phyloP scores from a whole-genome alignment of 1,140 invertebrate species.

The Temnothorax longispinosus region DNA sequence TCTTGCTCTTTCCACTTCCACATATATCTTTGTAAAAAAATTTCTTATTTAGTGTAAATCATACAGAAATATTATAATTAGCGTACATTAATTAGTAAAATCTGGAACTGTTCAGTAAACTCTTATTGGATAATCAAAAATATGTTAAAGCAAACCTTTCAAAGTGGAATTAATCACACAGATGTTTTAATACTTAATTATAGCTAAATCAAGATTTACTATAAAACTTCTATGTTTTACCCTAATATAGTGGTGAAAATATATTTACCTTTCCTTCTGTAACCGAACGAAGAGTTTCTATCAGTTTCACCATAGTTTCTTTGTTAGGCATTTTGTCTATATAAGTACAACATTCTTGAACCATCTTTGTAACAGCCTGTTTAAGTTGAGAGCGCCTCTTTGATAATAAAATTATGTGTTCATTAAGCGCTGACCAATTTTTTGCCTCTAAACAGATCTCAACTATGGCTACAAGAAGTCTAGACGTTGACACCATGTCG shows the following conservation, averaged over 20 bases:
- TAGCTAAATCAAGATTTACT: no score
- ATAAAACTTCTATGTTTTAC: background rate
- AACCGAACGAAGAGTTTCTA: slow-evolving; percentile 97
- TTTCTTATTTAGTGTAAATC: slow-evolving; percentile 46
- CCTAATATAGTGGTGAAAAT: slow-evolving; percentile 5
- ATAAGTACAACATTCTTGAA: slow-evolving; percentile 98
- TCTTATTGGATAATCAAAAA: background rate
- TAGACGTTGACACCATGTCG: slow-evolving; percentile 97
- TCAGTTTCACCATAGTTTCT: slow-evolving; percentile 96
- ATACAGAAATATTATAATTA: background rate
- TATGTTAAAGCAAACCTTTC: background rate
- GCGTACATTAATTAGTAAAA: background rate
- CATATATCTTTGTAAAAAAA: slow-evolving; percentile 93
- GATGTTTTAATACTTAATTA: background rate
- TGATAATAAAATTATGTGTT: slow-evolving; percentile 96
- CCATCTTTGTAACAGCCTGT: slow-evolving; percentile 99
- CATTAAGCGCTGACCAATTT: slow-evolving; percentile 97
- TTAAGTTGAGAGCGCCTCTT: slow-evolving; percentile 99
- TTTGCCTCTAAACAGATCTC: slow-evolving; percentile 97
- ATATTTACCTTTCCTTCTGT: slow-evolving; percentile 96
- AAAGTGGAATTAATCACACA: background rate
- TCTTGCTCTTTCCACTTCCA: slow-evolving; percentile 99
- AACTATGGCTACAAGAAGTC: slow-evolving; percentile 97
- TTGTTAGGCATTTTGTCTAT: slow-evolving; percentile 97
- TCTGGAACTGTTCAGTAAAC: background rate